These are phyloP conservation scores for Probosciger aterrimus DNA, from an alignment of 2,113 vertebrate genomes.

Conservation along the genomic window DNA sequence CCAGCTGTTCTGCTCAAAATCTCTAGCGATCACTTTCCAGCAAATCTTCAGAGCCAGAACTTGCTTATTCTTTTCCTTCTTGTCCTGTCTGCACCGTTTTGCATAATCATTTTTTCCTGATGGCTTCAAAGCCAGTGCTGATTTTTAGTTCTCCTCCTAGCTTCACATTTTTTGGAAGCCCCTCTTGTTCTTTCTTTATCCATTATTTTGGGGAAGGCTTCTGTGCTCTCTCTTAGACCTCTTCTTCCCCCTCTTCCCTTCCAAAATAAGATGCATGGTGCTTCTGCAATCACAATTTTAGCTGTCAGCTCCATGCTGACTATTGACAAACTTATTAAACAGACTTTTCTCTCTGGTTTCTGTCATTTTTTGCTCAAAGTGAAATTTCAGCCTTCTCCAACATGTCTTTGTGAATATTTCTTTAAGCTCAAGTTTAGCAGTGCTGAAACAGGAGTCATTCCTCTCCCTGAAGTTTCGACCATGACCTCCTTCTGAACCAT, in stretches of 20 bases:
- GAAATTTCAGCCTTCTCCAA: background rate
- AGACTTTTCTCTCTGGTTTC: background rate
- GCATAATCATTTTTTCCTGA: background rate
- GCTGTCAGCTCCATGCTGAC: background rate
- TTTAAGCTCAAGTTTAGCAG: background rate
- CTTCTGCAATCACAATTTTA: background rate
- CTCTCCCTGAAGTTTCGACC: background rate
- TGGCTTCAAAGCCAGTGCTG: background rate
- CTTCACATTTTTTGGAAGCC: background rate
- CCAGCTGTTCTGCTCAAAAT: background rate
- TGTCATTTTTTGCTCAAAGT: background rate
- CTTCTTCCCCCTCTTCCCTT: background rate
- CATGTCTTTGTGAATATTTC: background rate
- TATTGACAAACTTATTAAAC: background rate
- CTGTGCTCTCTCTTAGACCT: background rate
- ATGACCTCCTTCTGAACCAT: background rate
- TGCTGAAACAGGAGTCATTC: background rate
- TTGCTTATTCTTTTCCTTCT: background rate
- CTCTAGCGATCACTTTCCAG: slow-evolving; percentile 6
- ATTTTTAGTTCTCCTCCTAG: background rate
- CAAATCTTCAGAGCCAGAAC: background rate
- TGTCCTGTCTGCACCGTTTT: background rate
- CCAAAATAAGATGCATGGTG: background rate
- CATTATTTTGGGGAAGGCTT: background rate
- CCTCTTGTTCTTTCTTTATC: background rate